Conservation (phyloP, 2,888 invertebrate species). For the Tipula confusa region DNA sequence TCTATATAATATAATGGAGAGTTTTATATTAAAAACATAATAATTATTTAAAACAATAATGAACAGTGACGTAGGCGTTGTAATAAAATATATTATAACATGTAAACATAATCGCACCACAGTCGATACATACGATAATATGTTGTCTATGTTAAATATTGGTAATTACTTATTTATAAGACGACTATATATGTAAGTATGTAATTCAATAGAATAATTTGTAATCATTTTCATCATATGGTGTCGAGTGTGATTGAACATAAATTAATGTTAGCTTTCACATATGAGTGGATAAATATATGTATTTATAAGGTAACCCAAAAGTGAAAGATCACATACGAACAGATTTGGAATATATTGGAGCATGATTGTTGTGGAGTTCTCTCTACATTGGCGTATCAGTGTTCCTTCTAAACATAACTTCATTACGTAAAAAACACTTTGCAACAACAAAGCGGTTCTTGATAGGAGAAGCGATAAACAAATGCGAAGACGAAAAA, state of each 20-base stretch:
- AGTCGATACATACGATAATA: background rate
- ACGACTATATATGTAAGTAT: background rate
- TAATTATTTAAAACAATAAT: constrained; percentile 8
- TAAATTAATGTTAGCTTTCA: background rate
- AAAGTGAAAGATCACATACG: too few species aligned
- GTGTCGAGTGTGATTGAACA: background rate
- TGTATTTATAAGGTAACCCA: too few species aligned
- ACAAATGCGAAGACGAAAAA: too few species aligned
- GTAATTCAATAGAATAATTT: background rate
- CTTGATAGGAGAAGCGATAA: too few species aligned
- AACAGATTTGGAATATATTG: too few species aligned
- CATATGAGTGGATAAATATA: too few species aligned
- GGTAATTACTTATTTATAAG: background rate
- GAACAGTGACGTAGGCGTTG: background rate
- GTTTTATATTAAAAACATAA: background rate
- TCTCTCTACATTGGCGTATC: too few species aligned
- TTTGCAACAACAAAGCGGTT: too few species aligned
- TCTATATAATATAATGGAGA: constrained; percentile 25
- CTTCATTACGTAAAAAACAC: too few species aligned
- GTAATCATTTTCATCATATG: background rate
- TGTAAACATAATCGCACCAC: background rate
- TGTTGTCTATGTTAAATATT: background rate
- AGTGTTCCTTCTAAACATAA: too few species aligned
- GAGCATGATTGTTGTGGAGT: too few species aligned
- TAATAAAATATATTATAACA: background rate